A percentile compares a stretch with the other conserved stretches of the same genome.
Conservation (phyloP, 2,888 invertebrate species). For the Pyrochroa serraticornis region DNA sequence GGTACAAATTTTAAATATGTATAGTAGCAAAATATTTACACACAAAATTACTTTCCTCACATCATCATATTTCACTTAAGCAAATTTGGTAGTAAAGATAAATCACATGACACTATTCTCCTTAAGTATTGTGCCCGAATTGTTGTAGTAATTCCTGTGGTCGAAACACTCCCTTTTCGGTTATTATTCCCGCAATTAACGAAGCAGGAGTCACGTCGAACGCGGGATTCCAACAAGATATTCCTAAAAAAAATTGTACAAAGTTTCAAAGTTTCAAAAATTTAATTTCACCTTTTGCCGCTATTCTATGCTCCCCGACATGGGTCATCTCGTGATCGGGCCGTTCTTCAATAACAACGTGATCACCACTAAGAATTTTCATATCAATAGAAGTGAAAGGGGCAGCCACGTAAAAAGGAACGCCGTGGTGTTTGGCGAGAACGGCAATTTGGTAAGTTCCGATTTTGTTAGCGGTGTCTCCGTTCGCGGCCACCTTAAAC, state of each 20-base stretch:
- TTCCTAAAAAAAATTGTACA: conserved; percentile 68
- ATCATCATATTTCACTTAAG: too few species aligned
- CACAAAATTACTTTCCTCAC: too few species aligned
- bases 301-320: conserved; percentile 84
- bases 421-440: conserved; percentile 84
- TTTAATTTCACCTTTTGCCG: conserved; percentile 76
- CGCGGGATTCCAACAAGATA: conserved; percentile 96
- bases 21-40: too few species aligned
- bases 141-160: conserved; percentile 61
- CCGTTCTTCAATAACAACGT: conserved; percentile 93
- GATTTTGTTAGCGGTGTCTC: conserved; percentile 99
- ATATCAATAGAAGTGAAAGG: conserved; percentile 92
- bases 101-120: too few species aligned
- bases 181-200: conserved; percentile 92
- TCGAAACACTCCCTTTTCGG: conserved; percentile 86
- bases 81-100: too few species aligned
- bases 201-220: conserved; percentile 96
- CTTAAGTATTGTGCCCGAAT: conserved; percentile 20
- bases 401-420: conserved; percentile 96
- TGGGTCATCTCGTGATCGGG: conserved; percentile 91
- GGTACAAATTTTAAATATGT: too few species aligned
- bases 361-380: conserved; percentile 75
- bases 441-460: conserved; percentile 96
- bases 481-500: conserved; percentile 83
- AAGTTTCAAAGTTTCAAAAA: not conserved